Percentiles rank a stretch among this genome's conserved stretches.
Evolutionary conservation across 2,888 invertebrate genomes (phyloP).

Genomic region (Eilema griseolum): DNA sequence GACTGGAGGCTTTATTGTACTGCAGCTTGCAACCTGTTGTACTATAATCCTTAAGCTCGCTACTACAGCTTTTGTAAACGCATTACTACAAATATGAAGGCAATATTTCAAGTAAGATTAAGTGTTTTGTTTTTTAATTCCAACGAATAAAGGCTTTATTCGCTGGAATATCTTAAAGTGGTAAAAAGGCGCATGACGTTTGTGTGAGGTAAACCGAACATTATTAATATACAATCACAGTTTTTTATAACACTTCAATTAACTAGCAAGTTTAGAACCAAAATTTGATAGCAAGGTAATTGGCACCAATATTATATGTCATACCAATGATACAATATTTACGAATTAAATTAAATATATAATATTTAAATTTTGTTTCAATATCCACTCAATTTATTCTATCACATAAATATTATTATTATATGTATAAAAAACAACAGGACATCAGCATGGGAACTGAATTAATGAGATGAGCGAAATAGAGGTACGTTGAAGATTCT

Average conservation of each 20-base stretch:
- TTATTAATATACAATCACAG: not conserved
- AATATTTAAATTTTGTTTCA: not conserved
- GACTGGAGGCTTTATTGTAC: conserved; percentile 82
- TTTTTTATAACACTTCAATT: too few relatives aligned
- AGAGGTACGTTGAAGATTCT: conserved; percentile 32
- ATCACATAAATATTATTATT: too few relatives aligned
- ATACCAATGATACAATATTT: too few relatives aligned
- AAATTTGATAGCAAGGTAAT: too few relatives aligned
- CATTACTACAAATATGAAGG: conserved; percentile 61
- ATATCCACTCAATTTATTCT: too few relatives aligned
- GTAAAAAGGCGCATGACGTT: not conserved
- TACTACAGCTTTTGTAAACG: conserved; percentile 74
- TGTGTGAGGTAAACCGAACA: not conserved
- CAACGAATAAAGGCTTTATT: conserved; percentile 32
- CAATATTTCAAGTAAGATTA: conserved; percentile 37
- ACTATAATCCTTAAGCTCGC: conserved; percentile 76
- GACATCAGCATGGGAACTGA: conserved; percentile 16
- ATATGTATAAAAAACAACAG: not conserved
- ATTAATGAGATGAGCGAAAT: conserved; percentile 17
- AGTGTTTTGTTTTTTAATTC: conserved; percentile 16
- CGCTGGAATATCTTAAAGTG: not conserved
- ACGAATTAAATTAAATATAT: not conserved
- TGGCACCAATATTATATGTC: too few relatives aligned
- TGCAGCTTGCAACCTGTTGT: conserved; percentile 80
- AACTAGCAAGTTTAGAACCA: too few relatives aligned